Conservation (phyloP, 2,113 vertebrate genomes). For the Cynocephalus volans region DNA sequence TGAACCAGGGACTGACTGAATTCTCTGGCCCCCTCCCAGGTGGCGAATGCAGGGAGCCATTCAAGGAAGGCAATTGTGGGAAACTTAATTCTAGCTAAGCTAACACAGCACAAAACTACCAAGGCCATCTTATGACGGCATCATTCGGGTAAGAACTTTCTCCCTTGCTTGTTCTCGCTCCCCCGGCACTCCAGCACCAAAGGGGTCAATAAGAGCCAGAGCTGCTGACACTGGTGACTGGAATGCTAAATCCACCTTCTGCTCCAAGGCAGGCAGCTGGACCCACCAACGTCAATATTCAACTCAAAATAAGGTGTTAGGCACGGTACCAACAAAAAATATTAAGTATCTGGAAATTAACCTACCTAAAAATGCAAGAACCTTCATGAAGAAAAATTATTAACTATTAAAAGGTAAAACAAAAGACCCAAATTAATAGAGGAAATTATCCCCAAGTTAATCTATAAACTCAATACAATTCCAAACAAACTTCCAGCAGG, state of each 20-base stretch:
- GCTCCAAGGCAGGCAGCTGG: not conserved
- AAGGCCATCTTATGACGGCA: not conserved
- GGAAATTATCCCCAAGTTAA: slow-evolving; percentile 40
- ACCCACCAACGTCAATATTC: not conserved
- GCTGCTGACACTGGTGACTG: no score
- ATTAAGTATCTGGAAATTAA: not conserved
- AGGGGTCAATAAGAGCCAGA: not conserved
- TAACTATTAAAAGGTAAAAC: not conserved
- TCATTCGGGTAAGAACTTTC: not conserved
- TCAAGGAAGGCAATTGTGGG: not conserved
- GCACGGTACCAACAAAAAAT: not conserved
- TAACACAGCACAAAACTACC: not conserved
- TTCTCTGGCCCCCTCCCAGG: not conserved
- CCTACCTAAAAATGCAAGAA: not conserved
- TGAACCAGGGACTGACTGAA: not conserved
- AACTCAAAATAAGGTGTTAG: not conserved
- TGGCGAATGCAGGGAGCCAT: not conserved
- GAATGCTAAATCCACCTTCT: not conserved
- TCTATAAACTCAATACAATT: not conserved
- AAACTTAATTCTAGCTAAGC: not conserved
- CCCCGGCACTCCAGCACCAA: not conserved
- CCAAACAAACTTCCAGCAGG: not conserved
- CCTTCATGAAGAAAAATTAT: slow-evolving; percentile 16
- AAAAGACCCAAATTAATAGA: not conserved
- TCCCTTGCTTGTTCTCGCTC: not conserved